A percentile compares a stretch with the other conserved stretches of the same genome.
Conservation (phyloP, 2,888 invertebrate species). For the Drosophila prolongata region DNA sequence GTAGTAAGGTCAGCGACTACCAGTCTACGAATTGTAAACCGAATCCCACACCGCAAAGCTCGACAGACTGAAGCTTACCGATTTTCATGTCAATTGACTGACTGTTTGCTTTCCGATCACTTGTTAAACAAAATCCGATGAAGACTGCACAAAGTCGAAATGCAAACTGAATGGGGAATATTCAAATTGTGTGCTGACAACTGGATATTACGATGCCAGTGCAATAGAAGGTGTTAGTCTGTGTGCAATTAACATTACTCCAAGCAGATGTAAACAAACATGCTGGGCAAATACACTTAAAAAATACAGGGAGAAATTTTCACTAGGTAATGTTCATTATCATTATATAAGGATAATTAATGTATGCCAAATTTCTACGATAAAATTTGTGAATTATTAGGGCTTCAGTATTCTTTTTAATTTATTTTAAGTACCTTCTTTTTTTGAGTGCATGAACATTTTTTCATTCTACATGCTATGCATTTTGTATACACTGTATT, state of each 20-base stretch:
- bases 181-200: constrained; percentile 64
- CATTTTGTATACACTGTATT: constrained; percentile 7
- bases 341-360: no score
- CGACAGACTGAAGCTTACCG: constrained; percentile 58
- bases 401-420: no score
- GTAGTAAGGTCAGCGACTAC: constrained; percentile 56
- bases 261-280: constrained; percentile 35
- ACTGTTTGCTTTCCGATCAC: constrained; percentile 19
- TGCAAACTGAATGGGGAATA: constrained; percentile 71
- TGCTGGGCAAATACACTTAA: constrained; percentile 7
- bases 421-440: neutral
- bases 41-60: constrained; percentile 32
- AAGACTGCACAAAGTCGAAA: constrained; percentile 49
- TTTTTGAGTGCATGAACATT: neutral
- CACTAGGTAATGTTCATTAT: no score
- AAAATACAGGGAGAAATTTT: neutral
- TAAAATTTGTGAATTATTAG: no score
- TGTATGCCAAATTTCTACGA: no score
- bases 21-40: constrained; percentile 29
- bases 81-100: constrained; percentile 58
- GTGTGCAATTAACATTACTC: constrained; percentile 34
- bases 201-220: constrained; percentile 50
- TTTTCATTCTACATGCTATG: constrained; percentile 4
- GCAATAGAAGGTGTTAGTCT: constrained; percentile 35
- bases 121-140: constrained; percentile 39